Evolutionary conservation across 2,113 vertebrate genomes (phyloP).

Genomic region (Silurus glanis): DNA sequence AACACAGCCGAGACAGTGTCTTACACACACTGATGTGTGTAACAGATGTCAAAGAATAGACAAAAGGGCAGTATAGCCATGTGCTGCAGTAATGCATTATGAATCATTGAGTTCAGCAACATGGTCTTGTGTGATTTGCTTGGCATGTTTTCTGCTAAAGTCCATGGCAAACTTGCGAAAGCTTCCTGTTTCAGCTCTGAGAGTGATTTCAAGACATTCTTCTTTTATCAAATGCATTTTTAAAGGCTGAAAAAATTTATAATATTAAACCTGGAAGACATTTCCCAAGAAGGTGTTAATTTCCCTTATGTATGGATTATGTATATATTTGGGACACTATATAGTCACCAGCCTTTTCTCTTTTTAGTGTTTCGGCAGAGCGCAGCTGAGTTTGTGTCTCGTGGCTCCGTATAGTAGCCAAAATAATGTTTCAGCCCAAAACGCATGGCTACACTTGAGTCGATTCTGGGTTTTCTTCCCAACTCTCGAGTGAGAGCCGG

Average conservation of each 20-base stretch:
- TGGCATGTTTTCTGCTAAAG: no score
- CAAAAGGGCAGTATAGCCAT: slow-evolving; percentile 9
- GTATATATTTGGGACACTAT: no score
- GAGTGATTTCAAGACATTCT: no score
- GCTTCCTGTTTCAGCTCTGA: no score
- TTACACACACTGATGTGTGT: neutral
- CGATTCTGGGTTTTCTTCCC: neutral
- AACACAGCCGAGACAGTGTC: slow-evolving; percentile 35
- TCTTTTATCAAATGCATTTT: no score
- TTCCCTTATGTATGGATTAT: no score
- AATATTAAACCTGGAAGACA: no score
- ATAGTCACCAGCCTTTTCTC: no score
- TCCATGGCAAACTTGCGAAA: no score
- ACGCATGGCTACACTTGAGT: neutral
- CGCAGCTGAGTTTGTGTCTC: neutral
- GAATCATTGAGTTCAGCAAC: neutral
- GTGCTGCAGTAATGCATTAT: neutral
- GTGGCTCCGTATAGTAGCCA: neutral
- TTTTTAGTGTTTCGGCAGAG: neutral
- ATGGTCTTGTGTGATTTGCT: neutral
- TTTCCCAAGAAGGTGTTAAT: no score
- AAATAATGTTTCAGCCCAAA: neutral
- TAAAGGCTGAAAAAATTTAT: no score
- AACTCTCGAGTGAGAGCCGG: neutral
- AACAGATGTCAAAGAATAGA: slow-evolving; percentile 6